phyloP scores from a whole-genome alignment of 2,888 invertebrate genomes.

The Seira ritae region DNA sequence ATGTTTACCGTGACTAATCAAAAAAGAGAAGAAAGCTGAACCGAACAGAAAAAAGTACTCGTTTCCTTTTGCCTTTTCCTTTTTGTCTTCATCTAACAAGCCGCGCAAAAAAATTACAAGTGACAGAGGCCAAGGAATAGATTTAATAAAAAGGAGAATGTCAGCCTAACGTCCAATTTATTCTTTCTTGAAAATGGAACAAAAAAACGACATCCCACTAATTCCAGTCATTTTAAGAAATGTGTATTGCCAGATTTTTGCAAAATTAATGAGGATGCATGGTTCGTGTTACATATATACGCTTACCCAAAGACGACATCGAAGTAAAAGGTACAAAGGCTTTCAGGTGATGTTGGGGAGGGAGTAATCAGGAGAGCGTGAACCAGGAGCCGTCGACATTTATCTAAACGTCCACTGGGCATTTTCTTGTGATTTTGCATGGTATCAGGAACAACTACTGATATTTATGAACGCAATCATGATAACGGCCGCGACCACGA shows the following conservation, averaged over 20 bases:
- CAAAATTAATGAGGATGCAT: slow-evolving; percentile 5
- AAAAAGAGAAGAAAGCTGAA: background rate
- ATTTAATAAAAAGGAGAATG: too few relatives aligned
- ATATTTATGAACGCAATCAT: too few relatives aligned
- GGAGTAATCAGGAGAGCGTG: slow-evolving; percentile 1
- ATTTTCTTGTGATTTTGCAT: background rate
- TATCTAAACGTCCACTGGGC: background rate
- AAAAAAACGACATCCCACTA: too few relatives aligned
- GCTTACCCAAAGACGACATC: background rate
- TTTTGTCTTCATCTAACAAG: background rate
- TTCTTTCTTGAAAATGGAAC: background rate
- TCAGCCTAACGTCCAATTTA: too few relatives aligned
- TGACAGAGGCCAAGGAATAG: too few relatives aligned
- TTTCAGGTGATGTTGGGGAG: background rate
- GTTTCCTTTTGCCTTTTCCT: background rate
- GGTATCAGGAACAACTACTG: too few relatives aligned
- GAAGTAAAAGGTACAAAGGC: background rate
- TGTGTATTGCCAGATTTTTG: background rate
- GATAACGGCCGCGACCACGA: too few relatives aligned
- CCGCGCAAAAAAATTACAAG: too few relatives aligned
- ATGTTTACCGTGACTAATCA: slow-evolving; percentile 17
- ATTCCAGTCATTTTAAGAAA: too few relatives aligned
- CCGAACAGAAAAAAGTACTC: background rate
- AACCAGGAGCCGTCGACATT: background rate
- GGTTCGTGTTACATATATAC: background rate